A percentile compares a stretch with the other conserved stretches of the same genome.
Conservation (phyloP, 2,888 invertebrate genomes). For the Trilocha varians region DNA sequence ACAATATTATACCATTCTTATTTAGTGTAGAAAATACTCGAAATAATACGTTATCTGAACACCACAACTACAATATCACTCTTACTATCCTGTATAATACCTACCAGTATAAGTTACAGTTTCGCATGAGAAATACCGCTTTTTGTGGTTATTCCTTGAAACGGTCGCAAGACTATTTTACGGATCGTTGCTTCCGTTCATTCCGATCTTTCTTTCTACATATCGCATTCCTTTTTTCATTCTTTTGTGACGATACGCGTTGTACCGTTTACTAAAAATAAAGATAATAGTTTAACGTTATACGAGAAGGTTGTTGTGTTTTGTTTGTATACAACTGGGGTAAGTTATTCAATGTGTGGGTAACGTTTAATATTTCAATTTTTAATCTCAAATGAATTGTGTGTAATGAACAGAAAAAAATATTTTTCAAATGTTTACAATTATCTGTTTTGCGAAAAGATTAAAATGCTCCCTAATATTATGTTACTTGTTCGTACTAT, state of each 20-base stretch:
- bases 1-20: no score
- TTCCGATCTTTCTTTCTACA: slow-evolving; percentile 25
- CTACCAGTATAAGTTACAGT: slow-evolving; percentile 8
- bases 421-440: no score
- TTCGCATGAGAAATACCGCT: slow-evolving; percentile 22
- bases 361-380: not conserved
- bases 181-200: slow-evolving; percentile 32
- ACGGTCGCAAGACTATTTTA: slow-evolving; percentile 36
- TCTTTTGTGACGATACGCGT: slow-evolving; percentile 4
- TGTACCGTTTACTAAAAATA: not conserved
- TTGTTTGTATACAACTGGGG: not conserved
- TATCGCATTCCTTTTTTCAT: slow-evolving; percentile 11
- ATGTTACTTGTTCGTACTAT: no score
- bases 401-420: no score
- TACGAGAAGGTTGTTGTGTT: slow-evolving; percentile 5
- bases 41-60: no score
- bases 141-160: slow-evolving; percentile 27
- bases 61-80: slow-evolving; percentile 4
- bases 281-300: not conserved
- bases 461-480: no score
- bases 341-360: not conserved
- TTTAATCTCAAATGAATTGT: no score
- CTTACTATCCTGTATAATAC: no score
- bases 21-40: no score
- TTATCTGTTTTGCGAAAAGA: no score